These are phyloP conservation scores for Oreochromis mossambicus DNA, from an alignment of 2,797 vertebrate species.

Conservation along the genomic window DNA sequence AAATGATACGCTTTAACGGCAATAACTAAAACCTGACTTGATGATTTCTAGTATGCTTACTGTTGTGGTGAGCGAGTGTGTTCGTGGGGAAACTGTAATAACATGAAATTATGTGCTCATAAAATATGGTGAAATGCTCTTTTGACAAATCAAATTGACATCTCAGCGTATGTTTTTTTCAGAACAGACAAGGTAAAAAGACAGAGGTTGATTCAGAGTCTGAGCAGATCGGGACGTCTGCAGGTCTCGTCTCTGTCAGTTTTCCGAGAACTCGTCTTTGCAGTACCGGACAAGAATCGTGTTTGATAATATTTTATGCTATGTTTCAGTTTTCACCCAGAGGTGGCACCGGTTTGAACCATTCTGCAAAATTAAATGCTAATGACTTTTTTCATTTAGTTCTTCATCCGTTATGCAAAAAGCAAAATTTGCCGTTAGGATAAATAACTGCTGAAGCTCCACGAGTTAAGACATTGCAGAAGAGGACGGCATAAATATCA, in stretches of 20 bases:
- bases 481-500: not conserved
- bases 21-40: conserved; percentile 1
- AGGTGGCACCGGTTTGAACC: not conserved
- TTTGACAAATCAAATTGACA: not conserved
- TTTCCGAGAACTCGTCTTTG: not conserved
- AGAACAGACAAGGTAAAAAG: not conserved
- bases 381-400: not conserved
- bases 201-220: not conserved
- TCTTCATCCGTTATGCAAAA: not conserved
- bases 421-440: not conserved
- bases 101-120: conserved; percentile 17
- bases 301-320: not conserved
- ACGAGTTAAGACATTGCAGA: not conserved
- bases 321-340: not conserved
- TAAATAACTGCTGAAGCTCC: not conserved
- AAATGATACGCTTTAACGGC: conserved; percentile 31
- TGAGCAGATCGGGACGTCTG: not conserved
- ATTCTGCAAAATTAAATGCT: not conserved
- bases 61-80: conserved; percentile 9
- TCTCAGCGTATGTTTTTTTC: not conserved
- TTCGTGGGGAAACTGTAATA: not conserved
- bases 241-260: not conserved
- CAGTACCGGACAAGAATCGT: rapidly evolving
- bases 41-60: conserved; percentile 25
- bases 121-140: not conserved